Evolutionary conservation across 2,888 invertebrate genomes (phyloP).

Genomic region (Leptopterna dolabrata): DNA sequence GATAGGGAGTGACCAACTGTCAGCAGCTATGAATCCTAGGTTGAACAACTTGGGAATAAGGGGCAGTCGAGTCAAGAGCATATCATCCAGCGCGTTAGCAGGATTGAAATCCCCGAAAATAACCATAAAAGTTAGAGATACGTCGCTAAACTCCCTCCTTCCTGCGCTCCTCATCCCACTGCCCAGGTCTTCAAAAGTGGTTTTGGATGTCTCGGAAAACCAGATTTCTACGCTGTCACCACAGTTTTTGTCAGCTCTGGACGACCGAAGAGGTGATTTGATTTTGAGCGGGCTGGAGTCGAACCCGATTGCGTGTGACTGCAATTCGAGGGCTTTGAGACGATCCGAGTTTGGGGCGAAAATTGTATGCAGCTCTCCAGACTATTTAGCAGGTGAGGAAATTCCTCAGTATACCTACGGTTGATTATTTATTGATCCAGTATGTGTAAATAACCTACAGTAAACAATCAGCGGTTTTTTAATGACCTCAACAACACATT

Average conservation of each 20-base stretch:
- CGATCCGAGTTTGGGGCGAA: conserved; percentile 68
- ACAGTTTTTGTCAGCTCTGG: conserved; percentile 82
- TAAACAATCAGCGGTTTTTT: no score
- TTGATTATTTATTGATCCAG: no score
- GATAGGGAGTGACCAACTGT: conserved; percentile 84
- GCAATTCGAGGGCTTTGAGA: conserved; percentile 82
- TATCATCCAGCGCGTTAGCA: conserved; percentile 85
- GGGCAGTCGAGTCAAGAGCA: conserved; percentile 79
- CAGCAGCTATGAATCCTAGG: conserved; percentile 82
- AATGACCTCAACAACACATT: no score
- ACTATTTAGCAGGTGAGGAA: conserved; percentile 75
- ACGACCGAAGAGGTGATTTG: conserved; percentile 82
- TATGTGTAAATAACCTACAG: no score
- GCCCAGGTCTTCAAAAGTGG: conserved; percentile 84
- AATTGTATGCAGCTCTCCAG: conserved; percentile 77
- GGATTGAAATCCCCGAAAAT: conserved; percentile 81
- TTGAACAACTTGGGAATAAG: conserved; percentile 79
- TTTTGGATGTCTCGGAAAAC: conserved; percentile 82
- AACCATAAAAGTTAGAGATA: conserved; percentile 81
- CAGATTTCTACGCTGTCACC: conserved; percentile 80
- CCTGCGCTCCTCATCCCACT: conserved; percentile 87
- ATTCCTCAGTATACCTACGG: conserved; percentile 64
- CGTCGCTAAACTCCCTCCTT: conserved; percentile 81
- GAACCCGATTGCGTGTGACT: conserved; percentile 88
- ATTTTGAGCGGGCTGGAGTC: conserved; percentile 79